Base-by-base conservation (phyloP, 2,113 vertebrate species). In the Chaetodon trifascialis region DNA sequence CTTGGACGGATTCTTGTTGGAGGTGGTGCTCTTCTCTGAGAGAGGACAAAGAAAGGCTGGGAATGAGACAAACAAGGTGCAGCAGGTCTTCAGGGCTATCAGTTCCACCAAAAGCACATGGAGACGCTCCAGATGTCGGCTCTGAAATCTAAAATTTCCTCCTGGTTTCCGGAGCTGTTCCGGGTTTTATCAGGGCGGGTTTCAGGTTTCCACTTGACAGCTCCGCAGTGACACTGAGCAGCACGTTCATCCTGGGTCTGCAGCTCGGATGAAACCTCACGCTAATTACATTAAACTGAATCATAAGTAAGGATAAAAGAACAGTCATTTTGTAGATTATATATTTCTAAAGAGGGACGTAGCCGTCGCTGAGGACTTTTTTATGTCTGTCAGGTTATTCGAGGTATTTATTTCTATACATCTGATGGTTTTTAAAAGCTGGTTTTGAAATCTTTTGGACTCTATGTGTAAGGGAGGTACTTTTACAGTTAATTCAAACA, bases 11-110 rank as follows among this genome's bases (percentile, higher is more conserved):
- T 96, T 97, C 88, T 96, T 97, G 82, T 94, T 97, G 1, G 96
- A 95, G 73, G 97, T 93, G 0, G 94, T 74, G 80, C 84, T 92
- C 93, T 96, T 97, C 79, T 99, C 98, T 99, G 86, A 62, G 42
- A 69, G 76, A 49, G 19, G 47, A 51, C 7, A 36, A 54, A 11
- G 15, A 58, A 64, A 56, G 73, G 14, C n/a, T 11, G 40, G 47
- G 17, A 47, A n/a, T 82, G 1, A 89, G 80, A 44, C 75, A 72
- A 69, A 80, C 38, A 56, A 60, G 63, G 68, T 12, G 17, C 7
- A 5, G 56, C 56, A 71, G 73, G 67, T 81, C 60, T 66, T 73
- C 74, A 64, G 75, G 67, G 68, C 64, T 74, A 79, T 85, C 68
- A 11, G 23, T 71, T 73, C 72, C 83, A 87, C 44, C 40, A 25